Evolutionary conservation across 2,888 invertebrate genomes (phyloP).

Genomic region (Conistra vaccinii): DNA sequence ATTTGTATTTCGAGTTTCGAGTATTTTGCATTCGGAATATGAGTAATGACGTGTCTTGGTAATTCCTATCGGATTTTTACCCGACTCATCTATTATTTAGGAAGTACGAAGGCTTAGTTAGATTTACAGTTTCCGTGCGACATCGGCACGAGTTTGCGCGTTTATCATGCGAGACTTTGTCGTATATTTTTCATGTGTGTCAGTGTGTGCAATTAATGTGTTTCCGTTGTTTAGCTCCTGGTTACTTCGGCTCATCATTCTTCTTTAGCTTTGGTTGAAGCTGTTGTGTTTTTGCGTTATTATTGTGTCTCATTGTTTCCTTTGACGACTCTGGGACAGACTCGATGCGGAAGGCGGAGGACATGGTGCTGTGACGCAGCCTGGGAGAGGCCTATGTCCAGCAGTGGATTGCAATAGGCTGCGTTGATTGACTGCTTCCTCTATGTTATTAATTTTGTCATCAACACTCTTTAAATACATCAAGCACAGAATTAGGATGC

Average conservation of each 20-base stretch:
- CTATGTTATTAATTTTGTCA: background rate
- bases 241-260: slow-evolving; percentile 37
- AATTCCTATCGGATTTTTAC: slow-evolving; percentile 81
- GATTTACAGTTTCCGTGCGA: slow-evolving; percentile 83
- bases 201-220: slow-evolving; percentile 32
- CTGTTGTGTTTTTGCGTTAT: slow-evolving; percentile 5
- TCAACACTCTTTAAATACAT: background rate
- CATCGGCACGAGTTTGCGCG: slow-evolving; percentile 65
- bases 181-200: slow-evolving; percentile 49
- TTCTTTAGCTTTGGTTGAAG: slow-evolving; percentile 8
- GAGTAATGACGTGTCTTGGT: slow-evolving; percentile 83
- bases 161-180: slow-evolving; percentile 69
- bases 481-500: too few species aligned
- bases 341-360: too few species aligned
- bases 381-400: too few species aligned
- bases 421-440: too few species aligned
- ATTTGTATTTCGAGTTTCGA: slow-evolving; percentile 67
- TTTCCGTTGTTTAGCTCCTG: slow-evolving; percentile 20
- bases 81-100: slow-evolving; percentile 86
- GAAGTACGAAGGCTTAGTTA: slow-evolving; percentile 78
- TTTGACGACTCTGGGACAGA: background rate
- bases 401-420: too few species aligned
- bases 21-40: slow-evolving; percentile 77
- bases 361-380: too few species aligned
- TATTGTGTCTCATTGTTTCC: background rate